phyloP scores from a whole-genome alignment of 1,140 invertebrate genomes.

The Glossosoma conforme region DNA sequence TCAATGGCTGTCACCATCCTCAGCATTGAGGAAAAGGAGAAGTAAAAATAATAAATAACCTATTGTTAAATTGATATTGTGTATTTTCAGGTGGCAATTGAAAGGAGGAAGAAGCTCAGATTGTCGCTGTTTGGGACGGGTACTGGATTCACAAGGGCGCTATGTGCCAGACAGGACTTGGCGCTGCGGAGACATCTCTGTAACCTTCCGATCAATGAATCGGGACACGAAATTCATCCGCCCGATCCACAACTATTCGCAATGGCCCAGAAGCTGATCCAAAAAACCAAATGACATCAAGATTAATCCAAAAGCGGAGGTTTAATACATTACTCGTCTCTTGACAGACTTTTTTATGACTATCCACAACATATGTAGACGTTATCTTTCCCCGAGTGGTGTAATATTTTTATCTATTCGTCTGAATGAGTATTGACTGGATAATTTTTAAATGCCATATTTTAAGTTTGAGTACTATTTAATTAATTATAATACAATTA shows the following conservation, averaged over 20 bases:
- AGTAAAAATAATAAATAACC: neutral
- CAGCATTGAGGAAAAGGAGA: neutral
- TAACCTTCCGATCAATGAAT: constrained; percentile 55
- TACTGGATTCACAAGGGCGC: constrained; percentile 51
- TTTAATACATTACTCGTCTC: no score
- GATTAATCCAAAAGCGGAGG: no score
- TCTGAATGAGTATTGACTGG: no score
- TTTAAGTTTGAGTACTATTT: no score
- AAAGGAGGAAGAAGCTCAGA: constrained; percentile 46
- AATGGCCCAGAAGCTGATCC: constrained; percentile 27
- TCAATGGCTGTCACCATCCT: no score
- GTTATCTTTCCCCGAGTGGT: no score
- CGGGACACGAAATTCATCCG: constrained; percentile 38
- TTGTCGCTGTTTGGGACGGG: constrained; percentile 45
- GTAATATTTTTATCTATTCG: no score
- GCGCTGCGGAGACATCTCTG: constrained; percentile 58
- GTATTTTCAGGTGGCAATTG: constrained; percentile 40
- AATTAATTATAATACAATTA: no score
- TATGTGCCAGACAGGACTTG: constrained; percentile 62
- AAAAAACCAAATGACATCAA: constrained; percentile 26
- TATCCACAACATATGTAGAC: no score
- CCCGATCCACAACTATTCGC: constrained; percentile 28
- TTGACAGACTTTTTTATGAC: no score
- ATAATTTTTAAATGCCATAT: no score
- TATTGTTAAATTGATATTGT: neutral